Conservation (phyloP, 2,113 vertebrate genomes). For the Hyperopisus bebe region DNA sequence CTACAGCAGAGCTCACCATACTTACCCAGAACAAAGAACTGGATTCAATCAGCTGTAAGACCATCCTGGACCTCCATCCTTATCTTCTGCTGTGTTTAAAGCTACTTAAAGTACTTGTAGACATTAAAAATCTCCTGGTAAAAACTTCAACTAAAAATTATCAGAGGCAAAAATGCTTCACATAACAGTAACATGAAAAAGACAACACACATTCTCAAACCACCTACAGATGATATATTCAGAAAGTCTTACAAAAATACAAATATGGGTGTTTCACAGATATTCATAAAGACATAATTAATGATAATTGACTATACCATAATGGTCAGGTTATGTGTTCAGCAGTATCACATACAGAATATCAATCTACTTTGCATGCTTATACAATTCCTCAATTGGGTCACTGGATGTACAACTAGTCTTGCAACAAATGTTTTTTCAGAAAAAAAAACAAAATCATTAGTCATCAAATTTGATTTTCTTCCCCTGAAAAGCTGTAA, state of each 20-base stretch:
- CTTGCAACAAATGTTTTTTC: background rate
- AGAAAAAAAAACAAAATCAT: background rate
- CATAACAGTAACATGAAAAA: background rate
- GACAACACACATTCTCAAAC: background rate
- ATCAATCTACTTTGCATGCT: background rate
- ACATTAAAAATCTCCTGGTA: background rate
- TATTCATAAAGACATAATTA: background rate
- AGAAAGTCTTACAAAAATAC: slow-evolving; percentile 4
- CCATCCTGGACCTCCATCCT: background rate
- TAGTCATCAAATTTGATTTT: slow-evolving; percentile 82
- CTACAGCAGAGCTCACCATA: background rate
- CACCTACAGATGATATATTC: background rate
- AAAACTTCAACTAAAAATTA: background rate
- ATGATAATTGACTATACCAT: background rate
- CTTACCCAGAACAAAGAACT: background rate
- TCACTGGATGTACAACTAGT: background rate
- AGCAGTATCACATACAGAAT: background rate
- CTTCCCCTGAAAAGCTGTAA: slow-evolving; percentile 86
- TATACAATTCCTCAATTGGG: background rate
- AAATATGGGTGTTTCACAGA: background rate
- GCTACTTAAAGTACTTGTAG: background rate
- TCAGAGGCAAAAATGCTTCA: background rate
- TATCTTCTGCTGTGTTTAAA: background rate
- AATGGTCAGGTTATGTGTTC: background rate
- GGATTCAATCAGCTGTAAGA: background rate